Conservation (phyloP, 2,888 invertebrate genomes). For the Ophraella communa region DNA sequence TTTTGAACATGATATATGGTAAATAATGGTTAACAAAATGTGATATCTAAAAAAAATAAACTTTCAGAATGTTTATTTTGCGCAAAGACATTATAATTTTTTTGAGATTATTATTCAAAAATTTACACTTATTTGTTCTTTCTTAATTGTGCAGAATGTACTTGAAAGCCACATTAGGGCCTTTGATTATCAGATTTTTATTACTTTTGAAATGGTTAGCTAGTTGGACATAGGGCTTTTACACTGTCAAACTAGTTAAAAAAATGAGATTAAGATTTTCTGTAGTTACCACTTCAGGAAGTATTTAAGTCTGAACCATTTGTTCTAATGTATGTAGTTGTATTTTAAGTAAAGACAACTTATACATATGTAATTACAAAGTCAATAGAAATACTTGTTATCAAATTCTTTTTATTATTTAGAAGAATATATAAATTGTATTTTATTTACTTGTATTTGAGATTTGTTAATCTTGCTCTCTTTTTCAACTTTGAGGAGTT, state of each 20-base stretch:
- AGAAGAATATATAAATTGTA: background rate
- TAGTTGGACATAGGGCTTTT: too few species aligned
- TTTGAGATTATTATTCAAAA: too few species aligned
- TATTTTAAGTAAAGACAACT: background rate
- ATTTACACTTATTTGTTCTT: too few species aligned
- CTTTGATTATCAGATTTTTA: background rate
- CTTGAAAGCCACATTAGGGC: too few species aligned
- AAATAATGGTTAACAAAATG: slow-evolving; percentile 30
- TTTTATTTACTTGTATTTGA: background rate
- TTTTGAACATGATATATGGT: slow-evolving; percentile 33
- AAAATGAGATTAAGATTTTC: too few species aligned
- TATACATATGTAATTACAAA: background rate
- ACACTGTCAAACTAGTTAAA: too few species aligned
- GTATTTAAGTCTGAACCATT: background rate
- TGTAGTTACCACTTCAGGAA: background rate
- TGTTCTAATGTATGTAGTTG: background rate
- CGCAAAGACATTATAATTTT: background rate
- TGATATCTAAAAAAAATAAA: slow-evolving; percentile 31
- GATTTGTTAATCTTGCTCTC: background rate
- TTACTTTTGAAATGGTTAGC: background rate
- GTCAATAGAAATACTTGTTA: background rate
- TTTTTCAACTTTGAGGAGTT: background rate
- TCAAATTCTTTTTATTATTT: background rate
- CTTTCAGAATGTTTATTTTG: slow-evolving; percentile 5
- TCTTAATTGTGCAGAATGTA: too few species aligned